Evolutionary conservation across 2,797 vertebrate species (phyloP), one percentile per base, ranked within the genome.

Genomic region (Falco columbarius): DNA sequence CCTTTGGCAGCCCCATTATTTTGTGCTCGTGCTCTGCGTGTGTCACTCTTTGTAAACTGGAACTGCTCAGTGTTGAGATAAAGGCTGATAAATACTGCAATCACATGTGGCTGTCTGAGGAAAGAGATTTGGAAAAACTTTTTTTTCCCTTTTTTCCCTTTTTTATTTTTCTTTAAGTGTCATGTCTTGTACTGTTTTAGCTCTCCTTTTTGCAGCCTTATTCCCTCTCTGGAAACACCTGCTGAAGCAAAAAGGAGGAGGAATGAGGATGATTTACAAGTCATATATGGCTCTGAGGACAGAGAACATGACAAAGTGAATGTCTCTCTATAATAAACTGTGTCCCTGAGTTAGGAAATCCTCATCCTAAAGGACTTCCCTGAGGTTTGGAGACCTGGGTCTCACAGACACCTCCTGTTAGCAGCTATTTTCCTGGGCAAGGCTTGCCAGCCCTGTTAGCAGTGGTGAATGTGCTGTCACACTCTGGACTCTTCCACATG

Each of bases 31-130:
- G 63, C 72, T 82, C 70, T 89, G 93, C 66, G 8, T 93, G 77
- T 89, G 75, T 76, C 89, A 76, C 34, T 93, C 79, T 76, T 44
- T 59, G 56, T 86, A 63, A 95, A 38, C 72, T 67, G 61, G 34
- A 91, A 71, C 44, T 63, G 56, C 71, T 85, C 59, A 1, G n/a
- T 67, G 93, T 47, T 76, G 82, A 82, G 75, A 74, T 11, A 83
- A 85, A 90, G 86, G 27, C 47, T 85, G 93, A 40, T 71, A 95
- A 95, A 90, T 71, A 46, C 66, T 63, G 14, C 70, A 66, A 84
- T 93, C 62, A 84, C 54, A 62, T 2, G 46, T 42, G 46, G 42
- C 38, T 95, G 89, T 12, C 55, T 80, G 46, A 85, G 59, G 34
- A 88, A 46, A 67, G 44, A 70, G 3, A 38, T 84, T 75, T 89